Percentiles rank a stretch among this genome's conserved stretches.
phyloP scores from a whole-genome alignment of 2,113 vertebrate species.

The Pluvialis apricaria region DNA sequence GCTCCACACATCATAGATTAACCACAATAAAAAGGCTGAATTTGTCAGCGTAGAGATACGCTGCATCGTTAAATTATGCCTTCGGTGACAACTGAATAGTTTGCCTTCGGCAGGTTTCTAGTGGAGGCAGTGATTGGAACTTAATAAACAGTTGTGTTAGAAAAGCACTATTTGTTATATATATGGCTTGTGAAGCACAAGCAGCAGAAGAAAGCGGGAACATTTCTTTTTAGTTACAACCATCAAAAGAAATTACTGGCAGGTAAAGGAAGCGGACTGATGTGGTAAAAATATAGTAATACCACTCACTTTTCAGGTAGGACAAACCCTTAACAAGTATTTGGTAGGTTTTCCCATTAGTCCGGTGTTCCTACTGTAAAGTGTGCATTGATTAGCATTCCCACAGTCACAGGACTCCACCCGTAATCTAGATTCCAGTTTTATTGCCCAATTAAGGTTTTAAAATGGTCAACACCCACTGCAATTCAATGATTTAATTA shows the following conservation, averaged over 20 bases:
- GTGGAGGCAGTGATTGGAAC: not conserved
- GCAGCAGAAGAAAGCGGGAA: not conserved
- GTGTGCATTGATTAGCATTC: not conserved
- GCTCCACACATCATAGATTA: not conserved
- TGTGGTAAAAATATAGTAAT: not conserved
- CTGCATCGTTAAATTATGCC: not conserved
- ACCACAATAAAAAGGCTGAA: constrained; percentile 6
- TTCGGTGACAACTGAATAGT: constrained; percentile 27
- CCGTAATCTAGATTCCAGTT: not conserved
- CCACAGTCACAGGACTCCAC: not conserved
- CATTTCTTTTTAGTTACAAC: not conserved
- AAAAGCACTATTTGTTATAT: not conserved
- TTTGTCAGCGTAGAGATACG: not conserved
- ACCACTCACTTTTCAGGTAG: not conserved
- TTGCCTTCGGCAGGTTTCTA: constrained; percentile 29
- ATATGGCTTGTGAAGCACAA: not conserved
- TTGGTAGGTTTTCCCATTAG: not conserved
- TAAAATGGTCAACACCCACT: not conserved
- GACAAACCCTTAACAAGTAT: not conserved
- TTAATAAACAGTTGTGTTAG: constrained; percentile 16
- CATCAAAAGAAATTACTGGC: not conserved
- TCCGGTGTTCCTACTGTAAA: not conserved
- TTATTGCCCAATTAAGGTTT: not conserved
- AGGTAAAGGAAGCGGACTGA: not conserved
- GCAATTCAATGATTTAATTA: not conserved